These are phyloP conservation scores for Macrobrachium nipponense DNA, from an alignment of 1,140 invertebrate species.

Conservation along the genomic window DNA sequence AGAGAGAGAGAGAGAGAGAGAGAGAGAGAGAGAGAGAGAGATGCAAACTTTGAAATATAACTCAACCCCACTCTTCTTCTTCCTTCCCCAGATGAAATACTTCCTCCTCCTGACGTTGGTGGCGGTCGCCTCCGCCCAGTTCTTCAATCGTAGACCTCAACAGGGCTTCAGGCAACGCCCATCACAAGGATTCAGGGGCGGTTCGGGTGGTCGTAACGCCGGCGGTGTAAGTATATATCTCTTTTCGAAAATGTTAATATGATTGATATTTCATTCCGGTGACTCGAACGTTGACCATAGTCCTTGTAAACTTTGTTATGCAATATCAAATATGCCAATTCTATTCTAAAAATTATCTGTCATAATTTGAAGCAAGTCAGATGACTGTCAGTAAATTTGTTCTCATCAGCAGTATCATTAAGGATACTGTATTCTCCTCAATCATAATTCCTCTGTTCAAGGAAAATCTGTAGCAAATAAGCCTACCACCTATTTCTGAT, in stretches of 20 bases:
- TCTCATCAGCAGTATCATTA: too few species aligned
- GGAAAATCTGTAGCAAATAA: too few species aligned
- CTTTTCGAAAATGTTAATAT: too few species aligned
- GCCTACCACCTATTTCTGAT: too few species aligned
- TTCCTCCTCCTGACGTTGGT: neutral
- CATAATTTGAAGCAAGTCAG: too few species aligned
- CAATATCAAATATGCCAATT: too few species aligned
- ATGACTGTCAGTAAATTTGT: too few species aligned
- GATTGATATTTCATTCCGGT: neutral
- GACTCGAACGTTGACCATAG: neutral
- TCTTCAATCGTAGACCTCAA: neutral
- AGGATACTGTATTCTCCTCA: too few species aligned
- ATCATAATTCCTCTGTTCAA: too few species aligned
- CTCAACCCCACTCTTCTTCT: neutral
- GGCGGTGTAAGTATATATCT: neutral
- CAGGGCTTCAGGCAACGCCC: neutral
- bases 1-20: constrained; percentile 18
- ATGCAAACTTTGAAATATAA: neutral
- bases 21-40: neutral
- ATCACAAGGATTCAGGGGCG: neutral
- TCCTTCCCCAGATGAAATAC: constrained; percentile 1
- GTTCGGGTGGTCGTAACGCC: neutral
- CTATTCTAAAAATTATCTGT: too few species aligned
- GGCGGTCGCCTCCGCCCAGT: neutral
- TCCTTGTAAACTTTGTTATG: neutral